Evolutionary conservation across 1,140 invertebrate genomes (phyloP).

Genomic region (Anoplolepis gracilipes): DNA sequence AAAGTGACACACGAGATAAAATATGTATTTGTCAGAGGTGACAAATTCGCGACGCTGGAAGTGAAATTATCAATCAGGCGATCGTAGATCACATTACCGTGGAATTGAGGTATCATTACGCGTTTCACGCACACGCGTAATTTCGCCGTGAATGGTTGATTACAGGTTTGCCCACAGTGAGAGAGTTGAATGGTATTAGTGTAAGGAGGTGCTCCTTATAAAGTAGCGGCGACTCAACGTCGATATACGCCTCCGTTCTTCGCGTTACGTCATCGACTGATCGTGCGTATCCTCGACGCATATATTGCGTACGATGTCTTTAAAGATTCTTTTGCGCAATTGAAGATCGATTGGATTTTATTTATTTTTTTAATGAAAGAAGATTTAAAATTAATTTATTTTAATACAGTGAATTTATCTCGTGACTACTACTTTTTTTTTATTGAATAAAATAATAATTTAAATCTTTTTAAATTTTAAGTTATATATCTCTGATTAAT

Average conservation of each 20-base stretch:
- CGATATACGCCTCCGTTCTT: constrained; percentile 77
- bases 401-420: not conserved
- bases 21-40: constrained; percentile 10
- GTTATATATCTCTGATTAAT: not conserved
- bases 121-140: constrained; percentile 48
- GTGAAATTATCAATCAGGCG: constrained; percentile 33
- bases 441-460: not conserved
- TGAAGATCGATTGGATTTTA: not conserved
- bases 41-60: constrained; percentile 52
- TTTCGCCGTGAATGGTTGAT: constrained; percentile 54
- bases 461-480: not conserved
- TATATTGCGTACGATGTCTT: constrained; percentile 46
- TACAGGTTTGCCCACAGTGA: constrained; percentile 62
- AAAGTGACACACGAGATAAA: constrained; percentile 4
- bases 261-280: constrained; percentile 78
- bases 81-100: constrained; percentile 49
- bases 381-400: too few species aligned
- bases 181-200: constrained; percentile 70
- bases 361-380: too few species aligned
- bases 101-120: constrained; percentile 49
- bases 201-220: constrained; percentile 81
- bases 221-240: constrained; percentile 78
- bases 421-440: not conserved
- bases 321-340: constrained; percentile 49
- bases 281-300: constrained; percentile 67